Base-by-base conservation (phyloP, 2,888 invertebrate genomes). In the Ichneumoninae sp. region DNA sequence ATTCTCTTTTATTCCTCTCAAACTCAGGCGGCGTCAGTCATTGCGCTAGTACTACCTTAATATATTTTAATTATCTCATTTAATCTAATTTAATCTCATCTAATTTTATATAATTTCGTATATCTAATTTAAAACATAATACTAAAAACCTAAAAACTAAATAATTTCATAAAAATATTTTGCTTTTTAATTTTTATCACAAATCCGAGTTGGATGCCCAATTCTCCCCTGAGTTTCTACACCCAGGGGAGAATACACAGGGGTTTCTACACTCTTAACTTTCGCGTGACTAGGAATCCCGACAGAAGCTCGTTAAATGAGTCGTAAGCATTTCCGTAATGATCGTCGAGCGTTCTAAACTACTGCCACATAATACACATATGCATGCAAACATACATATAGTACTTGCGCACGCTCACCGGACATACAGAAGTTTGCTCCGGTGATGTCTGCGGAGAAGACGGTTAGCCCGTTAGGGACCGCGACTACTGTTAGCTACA, bases 241-340 rank as follows among this genome's bases (percentile, higher is more conserved):
- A 63, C n/a, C n/a, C n/a, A n/a, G n/a, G n/a, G n/a, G n/a, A n/a
- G n/a, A n/a, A n/a, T n/a, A n/a, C n/a, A n/a, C n/a, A n/a, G n/a
- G n/a, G n/a, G n/a, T n/a, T n/a, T n/a, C n/a, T n/a, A n/a, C n/a
- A n/a, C 30, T 60, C 68, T 36, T 44, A 22, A 13, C 22, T 33
- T 63, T 50, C 33, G 8, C 60, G 60, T 36, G 50, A 78, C 33
- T 44, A 68, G 57, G 40, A 36, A 19, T 5, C 30, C 26, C 16
- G 44, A 73, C 40, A 73, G 36, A 16, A 52, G n/a, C 54, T 73
- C 73, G 54, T 44, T n/a, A 47, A 63, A 33, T 30, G 54, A 6
- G 40, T 65, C 73, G 71, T 57, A 73, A 66, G 71, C 79, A 19
- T 79, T 79, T 71, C 54, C 71, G 71, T 65, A 66, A 60, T 30